Conservation (phyloP, 1,140 invertebrate species). For the Anthonomus grandis region DNA sequence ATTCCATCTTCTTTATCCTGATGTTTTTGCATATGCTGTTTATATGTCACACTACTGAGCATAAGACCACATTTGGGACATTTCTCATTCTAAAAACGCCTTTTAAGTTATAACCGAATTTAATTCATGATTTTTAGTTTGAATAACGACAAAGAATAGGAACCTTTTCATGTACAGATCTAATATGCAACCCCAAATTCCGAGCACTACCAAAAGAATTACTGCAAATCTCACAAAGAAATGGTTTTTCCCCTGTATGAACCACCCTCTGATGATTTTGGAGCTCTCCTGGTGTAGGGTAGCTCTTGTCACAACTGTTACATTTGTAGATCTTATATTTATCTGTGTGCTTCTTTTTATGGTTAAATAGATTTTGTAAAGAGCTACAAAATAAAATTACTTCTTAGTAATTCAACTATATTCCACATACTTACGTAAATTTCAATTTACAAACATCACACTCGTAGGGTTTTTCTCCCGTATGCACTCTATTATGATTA, state of each 20-base stretch:
- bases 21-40: constrained; percentile 17
- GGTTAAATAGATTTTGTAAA: constrained; percentile 14
- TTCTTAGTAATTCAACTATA: neutral
- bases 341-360: constrained; percentile 19
- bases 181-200: constrained; percentile 19
- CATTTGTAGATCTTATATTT: constrained; percentile 17
- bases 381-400: constrained; percentile 1
- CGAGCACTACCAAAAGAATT: constrained; percentile 9
- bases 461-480: constrained; percentile 15
- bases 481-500: constrained; percentile 12
- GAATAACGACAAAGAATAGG: neutral
- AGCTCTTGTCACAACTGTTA: constrained; percentile 10
- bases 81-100: constrained; percentile 19
- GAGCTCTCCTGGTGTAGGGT: constrained; percentile 15
- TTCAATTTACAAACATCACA: constrained; percentile 8
- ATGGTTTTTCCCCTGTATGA: constrained; percentile 12
- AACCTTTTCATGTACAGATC: constrained; percentile 19
- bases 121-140: neutral
- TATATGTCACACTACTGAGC: constrained; percentile 9
- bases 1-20: constrained; percentile 16
- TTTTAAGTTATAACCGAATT: too few species aligned
- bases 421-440: constrained; percentile 11
- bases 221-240: constrained; percentile 22
- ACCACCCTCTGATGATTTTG: constrained; percentile 10
- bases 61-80: constrained; percentile 15